Conservation (phyloP, 2,888 invertebrate species). For the Aradus depressus region DNA sequence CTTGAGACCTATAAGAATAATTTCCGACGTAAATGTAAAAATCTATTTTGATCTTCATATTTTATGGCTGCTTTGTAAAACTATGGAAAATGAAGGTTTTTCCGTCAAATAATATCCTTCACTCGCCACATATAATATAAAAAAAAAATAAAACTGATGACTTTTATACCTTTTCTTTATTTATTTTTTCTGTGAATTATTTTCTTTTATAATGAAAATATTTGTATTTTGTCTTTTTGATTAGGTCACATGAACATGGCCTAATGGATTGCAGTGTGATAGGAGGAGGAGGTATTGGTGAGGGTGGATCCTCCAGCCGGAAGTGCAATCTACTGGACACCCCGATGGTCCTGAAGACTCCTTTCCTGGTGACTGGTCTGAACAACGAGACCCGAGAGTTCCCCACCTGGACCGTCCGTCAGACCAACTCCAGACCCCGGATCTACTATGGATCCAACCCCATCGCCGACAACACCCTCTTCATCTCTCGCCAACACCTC, state of each 20-base stretch:
- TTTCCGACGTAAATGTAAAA: too few relatives aligned
- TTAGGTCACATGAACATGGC: conserved; percentile 19
- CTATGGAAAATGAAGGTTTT: too few relatives aligned
- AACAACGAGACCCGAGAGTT: conserved; percentile 19
- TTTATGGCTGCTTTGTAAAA: too few relatives aligned
- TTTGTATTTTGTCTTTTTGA: not conserved
- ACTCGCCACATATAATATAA: too few relatives aligned
- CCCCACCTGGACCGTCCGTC: conserved; percentile 20
- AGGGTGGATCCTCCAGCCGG: too few relatives aligned
- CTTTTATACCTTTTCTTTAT: not conserved
- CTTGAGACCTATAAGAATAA: too few relatives aligned
- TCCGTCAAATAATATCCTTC: too few relatives aligned
- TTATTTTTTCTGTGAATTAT: not conserved
- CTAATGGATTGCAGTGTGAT: too few relatives aligned
- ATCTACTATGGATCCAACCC: conserved; percentile 23
- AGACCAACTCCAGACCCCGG: conserved; percentile 17
- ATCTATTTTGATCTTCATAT: too few relatives aligned
- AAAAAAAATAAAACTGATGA: too few relatives aligned
- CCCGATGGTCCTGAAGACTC: conserved; percentile 24
- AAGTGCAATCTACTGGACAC: conserved; percentile 22
- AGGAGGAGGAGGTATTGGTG: too few relatives aligned
- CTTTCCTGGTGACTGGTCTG: conserved; percentile 12
- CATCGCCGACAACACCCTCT: conserved; percentile 14
- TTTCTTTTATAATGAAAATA: too few relatives aligned
- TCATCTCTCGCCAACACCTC: conserved; percentile 25